phyloP scores from a whole-genome alignment of 2,113 vertebrate genomes.

The Pongo abelii region DNA sequence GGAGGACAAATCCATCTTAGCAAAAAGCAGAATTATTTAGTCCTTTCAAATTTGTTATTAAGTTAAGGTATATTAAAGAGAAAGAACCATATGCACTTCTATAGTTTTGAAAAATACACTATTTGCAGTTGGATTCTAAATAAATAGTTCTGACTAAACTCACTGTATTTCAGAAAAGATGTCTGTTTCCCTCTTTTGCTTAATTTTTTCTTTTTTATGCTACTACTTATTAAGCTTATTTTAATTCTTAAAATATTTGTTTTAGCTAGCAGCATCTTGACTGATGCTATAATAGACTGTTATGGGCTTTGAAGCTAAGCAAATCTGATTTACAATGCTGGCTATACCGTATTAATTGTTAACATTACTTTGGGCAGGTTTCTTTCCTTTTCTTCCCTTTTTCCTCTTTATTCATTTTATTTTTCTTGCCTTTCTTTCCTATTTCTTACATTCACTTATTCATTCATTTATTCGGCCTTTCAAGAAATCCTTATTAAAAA shows the following conservation, averaged over 20 bases:
- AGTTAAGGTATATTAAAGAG: not conserved
- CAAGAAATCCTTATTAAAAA: constrained; percentile 9
- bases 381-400: not conserved
- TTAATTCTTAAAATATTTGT: constrained; percentile 17
- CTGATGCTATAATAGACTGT: not conserved
- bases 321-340: not conserved
- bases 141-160: not conserved
- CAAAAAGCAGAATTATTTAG: not conserved
- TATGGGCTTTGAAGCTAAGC: not conserved
- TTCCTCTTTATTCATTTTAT: not conserved
- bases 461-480: not conserved
- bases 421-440: not conserved
- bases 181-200: not conserved
- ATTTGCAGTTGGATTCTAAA: not conserved
- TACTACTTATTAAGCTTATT: not conserved
- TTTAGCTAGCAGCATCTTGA: constrained; percentile 1
- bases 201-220: not conserved
- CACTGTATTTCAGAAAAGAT: not conserved
- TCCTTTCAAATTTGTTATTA: not conserved
- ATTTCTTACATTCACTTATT: not conserved
- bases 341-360: not conserved
- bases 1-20: not conserved
- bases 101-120: not conserved
- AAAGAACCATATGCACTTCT: not conserved
- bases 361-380: not conserved